A percentile compares a stretch with the other conserved stretches of the same genome.
phyloP scores from a whole-genome alignment of 2,797 vertebrate species.

The Sebastolobus alascanus region DNA sequence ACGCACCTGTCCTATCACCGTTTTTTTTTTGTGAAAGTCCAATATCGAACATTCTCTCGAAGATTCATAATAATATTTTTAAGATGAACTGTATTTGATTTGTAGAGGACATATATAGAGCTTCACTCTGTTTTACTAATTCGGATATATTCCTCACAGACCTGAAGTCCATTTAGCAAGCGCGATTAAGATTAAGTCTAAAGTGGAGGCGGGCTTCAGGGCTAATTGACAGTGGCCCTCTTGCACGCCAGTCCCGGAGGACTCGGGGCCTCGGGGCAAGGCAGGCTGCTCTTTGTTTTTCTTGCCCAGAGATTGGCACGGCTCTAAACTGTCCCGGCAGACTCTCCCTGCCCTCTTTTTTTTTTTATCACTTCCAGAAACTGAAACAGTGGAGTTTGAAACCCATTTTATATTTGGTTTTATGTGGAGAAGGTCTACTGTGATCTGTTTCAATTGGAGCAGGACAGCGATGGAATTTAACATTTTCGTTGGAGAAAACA shows the following conservation, averaged over 20 bases:
- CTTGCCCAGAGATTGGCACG: constrained; percentile 70
- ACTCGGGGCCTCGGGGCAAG: constrained; percentile 68
- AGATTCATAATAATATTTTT: not conserved
- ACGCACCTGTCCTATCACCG: not conserved
- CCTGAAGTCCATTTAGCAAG: constrained; percentile 53
- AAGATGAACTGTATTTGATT: not conserved
- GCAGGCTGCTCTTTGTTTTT: constrained; percentile 73
- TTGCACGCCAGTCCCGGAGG: constrained; percentile 86
- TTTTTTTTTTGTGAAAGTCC: not conserved
- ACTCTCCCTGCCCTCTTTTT: constrained; percentile 29
- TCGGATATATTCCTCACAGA: constrained; percentile 23
- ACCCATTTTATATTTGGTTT: not conserved
- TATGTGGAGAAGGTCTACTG: not conserved
- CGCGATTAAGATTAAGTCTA: constrained; percentile 59
- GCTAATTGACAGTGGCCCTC: constrained; percentile 82
- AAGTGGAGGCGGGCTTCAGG: constrained; percentile 63
- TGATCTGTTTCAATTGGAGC: constrained; percentile 31
- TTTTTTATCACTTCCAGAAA: constrained; percentile 47
- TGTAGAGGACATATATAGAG: not conserved
- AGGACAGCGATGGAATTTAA: not conserved
- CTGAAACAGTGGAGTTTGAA: constrained; percentile 25
- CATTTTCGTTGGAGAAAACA: constrained; percentile 31
- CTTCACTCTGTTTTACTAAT: not conserved
- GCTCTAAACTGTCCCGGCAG: constrained; percentile 58
- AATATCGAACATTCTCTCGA: not conserved